Percentiles rank a stretch among this genome's conserved stretches.
Conservation (phyloP, 2,113 vertebrate genomes). For the Bufo gargarizans region DNA sequence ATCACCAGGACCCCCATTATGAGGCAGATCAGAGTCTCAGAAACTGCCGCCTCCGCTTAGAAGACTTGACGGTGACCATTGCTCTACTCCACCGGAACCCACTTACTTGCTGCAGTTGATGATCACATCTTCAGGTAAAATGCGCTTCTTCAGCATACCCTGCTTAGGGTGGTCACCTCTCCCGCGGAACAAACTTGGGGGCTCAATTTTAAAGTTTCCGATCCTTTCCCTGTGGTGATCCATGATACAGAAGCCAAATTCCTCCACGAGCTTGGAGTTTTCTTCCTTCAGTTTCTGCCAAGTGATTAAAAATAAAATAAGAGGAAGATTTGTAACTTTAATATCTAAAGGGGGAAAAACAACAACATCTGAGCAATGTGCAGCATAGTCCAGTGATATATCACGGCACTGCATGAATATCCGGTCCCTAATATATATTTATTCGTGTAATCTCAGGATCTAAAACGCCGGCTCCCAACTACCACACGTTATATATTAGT, state of each 20-base stretch:
- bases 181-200: constrained; percentile 70
- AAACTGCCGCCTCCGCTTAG: too few relatives aligned
- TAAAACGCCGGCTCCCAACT: not conserved
- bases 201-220: constrained; percentile 74
- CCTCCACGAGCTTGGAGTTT: constrained; percentile 71
- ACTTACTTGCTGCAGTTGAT: constrained; percentile 71
- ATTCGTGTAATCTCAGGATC: not conserved
- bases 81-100: not conserved
- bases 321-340: not conserved
- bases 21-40: too few relatives aligned
- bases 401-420: not conserved
- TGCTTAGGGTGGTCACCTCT: constrained; percentile 75
- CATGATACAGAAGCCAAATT: constrained; percentile 73
- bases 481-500: too few relatives aligned
- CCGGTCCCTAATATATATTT: not conserved
- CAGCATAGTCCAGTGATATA: not conserved
- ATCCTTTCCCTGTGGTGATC: constrained; percentile 70
- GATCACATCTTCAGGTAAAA: constrained; percentile 74
- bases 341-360: not conserved
- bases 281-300: constrained; percentile 68
- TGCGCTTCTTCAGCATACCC: constrained; percentile 74
- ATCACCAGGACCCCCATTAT: too few relatives aligned
- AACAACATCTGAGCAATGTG: not conserved
- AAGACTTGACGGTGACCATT: too few relatives aligned
- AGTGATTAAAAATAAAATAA: not conserved